Evolutionary conservation across 2,797 vertebrate genomes (phyloP).

Genomic region (Podarcis lilfordi): DNA sequence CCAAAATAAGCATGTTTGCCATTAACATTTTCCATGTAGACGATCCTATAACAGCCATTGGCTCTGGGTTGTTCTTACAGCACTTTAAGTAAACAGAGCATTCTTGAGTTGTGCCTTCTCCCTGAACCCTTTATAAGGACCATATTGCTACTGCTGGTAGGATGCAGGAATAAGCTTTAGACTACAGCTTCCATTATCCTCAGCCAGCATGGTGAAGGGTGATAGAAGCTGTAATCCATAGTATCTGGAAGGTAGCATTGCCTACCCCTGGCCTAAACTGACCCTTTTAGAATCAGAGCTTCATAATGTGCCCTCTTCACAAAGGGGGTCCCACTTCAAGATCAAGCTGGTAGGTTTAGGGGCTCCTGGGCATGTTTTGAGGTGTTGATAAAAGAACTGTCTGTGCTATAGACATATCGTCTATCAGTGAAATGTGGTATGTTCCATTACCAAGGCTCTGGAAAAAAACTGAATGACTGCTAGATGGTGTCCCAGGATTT

Average conservation of each 20-base stretch:
- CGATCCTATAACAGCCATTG: no score
- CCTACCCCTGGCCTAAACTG: no score
- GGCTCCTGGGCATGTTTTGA: neutral
- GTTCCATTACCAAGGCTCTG: neutral
- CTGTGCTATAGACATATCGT: neutral
- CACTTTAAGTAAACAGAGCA: no score
- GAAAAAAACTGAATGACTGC: neutral
- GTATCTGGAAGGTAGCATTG: no score
- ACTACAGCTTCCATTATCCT: no score
- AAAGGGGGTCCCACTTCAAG: neutral
- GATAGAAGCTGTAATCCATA: no score
- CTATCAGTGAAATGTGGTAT: neutral
- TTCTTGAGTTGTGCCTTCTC: no score
- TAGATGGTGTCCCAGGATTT: neutral
- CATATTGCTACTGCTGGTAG: neutral
- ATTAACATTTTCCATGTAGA: slow-evolving; percentile 17
- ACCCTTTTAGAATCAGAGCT: neutral
- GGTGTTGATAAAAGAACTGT: neutral
- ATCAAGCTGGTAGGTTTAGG: neutral
- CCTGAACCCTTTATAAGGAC: no score
- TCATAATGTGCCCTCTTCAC: neutral
- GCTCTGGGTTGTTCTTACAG: no score
- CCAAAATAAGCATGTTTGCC: neutral
- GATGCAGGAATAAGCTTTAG: neutral
- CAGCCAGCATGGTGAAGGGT: no score